These are phyloP conservation scores for Glaucidium brasilianum DNA, from an alignment of 2,113 vertebrate genomes.

Conservation along the genomic window DNA sequence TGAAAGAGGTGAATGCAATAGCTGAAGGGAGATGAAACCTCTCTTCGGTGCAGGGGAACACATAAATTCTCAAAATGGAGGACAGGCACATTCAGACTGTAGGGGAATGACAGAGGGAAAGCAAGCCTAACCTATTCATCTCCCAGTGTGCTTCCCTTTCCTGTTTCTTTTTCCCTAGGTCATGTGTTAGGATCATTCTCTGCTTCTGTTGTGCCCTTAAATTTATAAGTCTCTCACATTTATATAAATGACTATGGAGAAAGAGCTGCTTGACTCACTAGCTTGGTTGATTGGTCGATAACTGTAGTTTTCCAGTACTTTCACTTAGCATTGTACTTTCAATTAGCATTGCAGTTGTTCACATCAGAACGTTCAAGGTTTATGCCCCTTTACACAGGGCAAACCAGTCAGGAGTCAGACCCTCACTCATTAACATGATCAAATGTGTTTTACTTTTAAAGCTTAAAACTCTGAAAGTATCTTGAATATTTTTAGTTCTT, in stretches of 20 bases:
- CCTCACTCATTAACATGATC: background rate
- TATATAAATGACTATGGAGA: background rate
- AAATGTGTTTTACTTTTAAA: background rate
- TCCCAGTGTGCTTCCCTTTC: background rate
- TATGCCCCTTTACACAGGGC: background rate
- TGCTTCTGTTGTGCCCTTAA: background rate
- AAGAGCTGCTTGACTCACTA: background rate
- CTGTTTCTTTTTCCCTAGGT: background rate
- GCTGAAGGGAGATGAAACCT: constrained; percentile 1
- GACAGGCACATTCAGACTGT: background rate
- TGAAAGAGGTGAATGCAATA: constrained; percentile 8
- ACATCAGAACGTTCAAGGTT: background rate
- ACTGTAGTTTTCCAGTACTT: background rate
- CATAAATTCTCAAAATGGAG: constrained; percentile 14
- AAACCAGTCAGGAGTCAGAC: background rate
- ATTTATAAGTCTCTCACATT: background rate
- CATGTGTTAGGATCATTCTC: background rate
- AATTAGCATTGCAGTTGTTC: background rate
- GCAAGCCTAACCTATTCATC: background rate
- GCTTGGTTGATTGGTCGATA: background rate
- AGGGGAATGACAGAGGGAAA: background rate
- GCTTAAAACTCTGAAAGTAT: background rate
- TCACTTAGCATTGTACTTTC: background rate
- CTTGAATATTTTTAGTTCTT: background rate
- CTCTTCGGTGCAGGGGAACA: background rate